These are phyloP conservation scores for Psittacula cyanocephala DNA, from an alignment of 2,113 vertebrate species.

Conservation along the genomic window DNA sequence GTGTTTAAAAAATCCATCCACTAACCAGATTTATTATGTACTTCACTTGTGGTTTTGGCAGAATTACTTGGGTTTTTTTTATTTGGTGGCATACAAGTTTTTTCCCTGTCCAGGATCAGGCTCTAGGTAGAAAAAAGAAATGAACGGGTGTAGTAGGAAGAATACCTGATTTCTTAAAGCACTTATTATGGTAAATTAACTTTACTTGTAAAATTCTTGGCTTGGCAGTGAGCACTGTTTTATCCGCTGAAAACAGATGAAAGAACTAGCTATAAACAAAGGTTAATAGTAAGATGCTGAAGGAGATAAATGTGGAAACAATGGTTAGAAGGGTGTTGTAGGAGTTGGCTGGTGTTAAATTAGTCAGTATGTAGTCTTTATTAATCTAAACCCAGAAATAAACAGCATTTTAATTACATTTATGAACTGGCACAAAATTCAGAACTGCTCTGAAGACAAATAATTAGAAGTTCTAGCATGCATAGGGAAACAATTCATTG, in stretches of 20 bases:
- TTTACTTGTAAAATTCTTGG: neutral
- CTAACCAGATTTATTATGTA: neutral
- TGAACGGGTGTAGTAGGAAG: neutral
- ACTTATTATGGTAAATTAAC: neutral
- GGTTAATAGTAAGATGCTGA: neutral
- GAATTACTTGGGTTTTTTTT: neutral
- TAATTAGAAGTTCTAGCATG: neutral
- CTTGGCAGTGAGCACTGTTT: neutral
- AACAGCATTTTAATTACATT: slow-evolving; percentile 23
- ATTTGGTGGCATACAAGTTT: neutral
- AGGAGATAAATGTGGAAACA: neutral
- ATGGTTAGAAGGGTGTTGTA: neutral
- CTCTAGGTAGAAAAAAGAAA: neutral
- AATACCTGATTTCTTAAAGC: neutral
- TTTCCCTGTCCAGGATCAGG: neutral
- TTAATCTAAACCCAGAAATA: slow-evolving; percentile 14
- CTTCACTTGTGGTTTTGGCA: neutral
- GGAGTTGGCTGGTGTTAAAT: slow-evolving; percentile 3
- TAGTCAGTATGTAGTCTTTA: neutral
- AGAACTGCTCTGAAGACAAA: neutral
- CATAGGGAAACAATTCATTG: neutral
- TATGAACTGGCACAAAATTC: neutral
- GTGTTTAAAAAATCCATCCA: neutral
- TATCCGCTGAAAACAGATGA: neutral
- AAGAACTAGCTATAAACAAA: neutral